phyloP scores from a whole-genome alignment of 1,140 invertebrate species.

The Trachelipus rathkii region DNA sequence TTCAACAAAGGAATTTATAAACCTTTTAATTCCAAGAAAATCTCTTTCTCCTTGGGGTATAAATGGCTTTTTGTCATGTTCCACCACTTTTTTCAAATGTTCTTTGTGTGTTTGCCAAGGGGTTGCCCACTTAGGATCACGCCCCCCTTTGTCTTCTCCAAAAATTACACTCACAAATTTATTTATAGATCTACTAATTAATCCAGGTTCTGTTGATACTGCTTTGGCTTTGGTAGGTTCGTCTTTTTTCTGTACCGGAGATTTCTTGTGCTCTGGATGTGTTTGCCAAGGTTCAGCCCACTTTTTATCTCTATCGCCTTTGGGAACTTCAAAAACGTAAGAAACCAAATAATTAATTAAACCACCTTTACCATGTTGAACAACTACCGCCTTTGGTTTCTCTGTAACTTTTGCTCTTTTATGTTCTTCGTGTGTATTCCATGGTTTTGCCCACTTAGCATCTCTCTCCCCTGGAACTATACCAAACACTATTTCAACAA shows the following conservation, averaged over 20 bases:
- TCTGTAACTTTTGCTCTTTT: constrained; percentile 25
- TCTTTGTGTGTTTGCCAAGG: constrained; percentile 28
- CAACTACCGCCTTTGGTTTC: constrained; percentile 31
- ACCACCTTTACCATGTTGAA: constrained; percentile 21
- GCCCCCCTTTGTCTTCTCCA: not conserved
- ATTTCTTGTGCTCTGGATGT: not conserved
- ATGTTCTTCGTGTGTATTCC: constrained; percentile 32
- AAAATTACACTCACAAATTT: constrained; percentile 29
- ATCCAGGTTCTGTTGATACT: not conserved
- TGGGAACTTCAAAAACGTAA: constrained; percentile 11
- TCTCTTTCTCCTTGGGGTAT: not conserved
- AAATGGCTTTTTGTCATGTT: not conserved
- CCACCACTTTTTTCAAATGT: not conserved
- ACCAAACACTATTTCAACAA: not conserved
- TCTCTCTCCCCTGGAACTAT: constrained; percentile 20
- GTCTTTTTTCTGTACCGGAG: not conserved
- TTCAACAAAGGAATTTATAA: not conserved
- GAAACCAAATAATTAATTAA: constrained; percentile 24
- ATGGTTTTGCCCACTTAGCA: constrained; percentile 31
- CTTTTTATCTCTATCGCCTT: constrained; percentile 16
- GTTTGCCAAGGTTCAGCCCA: constrained; percentile 22
- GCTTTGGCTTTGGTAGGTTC: not conserved
- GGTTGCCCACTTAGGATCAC: constrained; percentile 15
- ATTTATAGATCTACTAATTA: constrained; percentile 14
- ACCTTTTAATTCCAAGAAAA: not conserved